These are phyloP conservation scores for Embidobia sp. DNA, from an alignment of 2,888 invertebrate genomes.

Conservation along the genomic window DNA sequence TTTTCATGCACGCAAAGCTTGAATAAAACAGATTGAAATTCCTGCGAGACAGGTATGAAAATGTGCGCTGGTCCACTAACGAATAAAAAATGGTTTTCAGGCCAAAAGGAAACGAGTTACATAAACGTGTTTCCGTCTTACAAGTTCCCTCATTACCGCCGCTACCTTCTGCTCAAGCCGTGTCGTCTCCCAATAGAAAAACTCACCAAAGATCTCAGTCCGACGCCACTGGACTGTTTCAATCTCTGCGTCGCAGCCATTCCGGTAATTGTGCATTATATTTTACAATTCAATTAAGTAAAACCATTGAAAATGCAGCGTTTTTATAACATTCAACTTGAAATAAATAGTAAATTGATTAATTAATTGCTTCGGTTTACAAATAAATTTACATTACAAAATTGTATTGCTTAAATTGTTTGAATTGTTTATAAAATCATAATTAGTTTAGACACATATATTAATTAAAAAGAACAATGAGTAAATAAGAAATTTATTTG, in stretches of 20 bases:
- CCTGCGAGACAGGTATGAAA: too few relatives aligned
- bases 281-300: slow-evolving; percentile 9
- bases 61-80: too few relatives aligned
- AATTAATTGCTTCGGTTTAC: too few relatives aligned
- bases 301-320: too few relatives aligned
- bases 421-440: too few relatives aligned
- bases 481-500: neutral
- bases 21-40: too few relatives aligned
- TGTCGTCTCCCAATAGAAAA: slow-evolving; percentile 84
- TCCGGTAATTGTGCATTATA: slow-evolving; percentile 72
- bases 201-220: slow-evolving; percentile 92
- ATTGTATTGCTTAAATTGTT: too few relatives aligned
- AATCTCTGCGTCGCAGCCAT: slow-evolving; percentile 80
- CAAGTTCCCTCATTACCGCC: slow-evolving; percentile 79
- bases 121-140: slow-evolving; percentile 75
- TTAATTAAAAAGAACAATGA: slow-evolving; percentile 3
- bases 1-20: too few relatives aligned
- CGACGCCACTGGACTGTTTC: slow-evolving; percentile 89
- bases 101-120: slow-evolving; percentile 78
- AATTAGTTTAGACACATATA: neutral
- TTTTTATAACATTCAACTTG: too few relatives aligned
- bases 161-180: slow-evolving; percentile 77
- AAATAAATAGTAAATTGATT: too few relatives aligned
- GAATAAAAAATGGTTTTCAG: slow-evolving; percentile 67
- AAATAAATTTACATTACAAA: too few relatives aligned